These are phyloP conservation scores for Solea senegalensis DNA, from an alignment of 2,113 vertebrate species.

Conservation along the genomic window DNA sequence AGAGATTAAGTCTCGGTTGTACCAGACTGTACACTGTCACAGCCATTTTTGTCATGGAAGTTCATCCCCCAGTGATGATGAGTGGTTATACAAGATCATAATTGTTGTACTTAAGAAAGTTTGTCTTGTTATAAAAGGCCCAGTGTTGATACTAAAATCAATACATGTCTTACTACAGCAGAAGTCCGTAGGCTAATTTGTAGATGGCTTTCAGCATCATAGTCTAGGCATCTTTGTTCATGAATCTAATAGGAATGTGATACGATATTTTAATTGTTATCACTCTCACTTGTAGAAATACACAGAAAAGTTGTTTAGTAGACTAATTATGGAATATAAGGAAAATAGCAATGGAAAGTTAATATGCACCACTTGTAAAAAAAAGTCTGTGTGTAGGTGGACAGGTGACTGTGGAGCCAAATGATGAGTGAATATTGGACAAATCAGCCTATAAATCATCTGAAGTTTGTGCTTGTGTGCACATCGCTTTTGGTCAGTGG, in stretches of 20 bases:
- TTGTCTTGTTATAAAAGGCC: conserved; percentile 9
- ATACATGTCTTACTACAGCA: background rate
- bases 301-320: background rate
- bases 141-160: background rate
- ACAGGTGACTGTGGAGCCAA: conserved; percentile 13
- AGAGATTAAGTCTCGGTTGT: background rate
- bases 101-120: conserved; percentile 1
- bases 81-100: conserved; percentile 14
- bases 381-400: background rate
- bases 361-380: too few species aligned
- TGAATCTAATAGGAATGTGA: background rate
- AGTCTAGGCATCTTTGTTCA: background rate
- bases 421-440: conserved; percentile 26
- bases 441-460: conserved; percentile 25
- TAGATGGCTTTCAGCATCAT: background rate
- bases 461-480: background rate
- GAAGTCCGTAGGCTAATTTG: background rate
- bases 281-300: background rate
- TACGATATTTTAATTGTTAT: background rate
- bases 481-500: background rate
- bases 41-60: conserved; percentile 3
- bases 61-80: background rate
- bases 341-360: too few species aligned
- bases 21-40: conserved; percentile 6
- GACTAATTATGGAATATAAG: background rate